Conservation (phyloP, 2,888 invertebrate genomes). For the Mylabris sibirica region DNA sequence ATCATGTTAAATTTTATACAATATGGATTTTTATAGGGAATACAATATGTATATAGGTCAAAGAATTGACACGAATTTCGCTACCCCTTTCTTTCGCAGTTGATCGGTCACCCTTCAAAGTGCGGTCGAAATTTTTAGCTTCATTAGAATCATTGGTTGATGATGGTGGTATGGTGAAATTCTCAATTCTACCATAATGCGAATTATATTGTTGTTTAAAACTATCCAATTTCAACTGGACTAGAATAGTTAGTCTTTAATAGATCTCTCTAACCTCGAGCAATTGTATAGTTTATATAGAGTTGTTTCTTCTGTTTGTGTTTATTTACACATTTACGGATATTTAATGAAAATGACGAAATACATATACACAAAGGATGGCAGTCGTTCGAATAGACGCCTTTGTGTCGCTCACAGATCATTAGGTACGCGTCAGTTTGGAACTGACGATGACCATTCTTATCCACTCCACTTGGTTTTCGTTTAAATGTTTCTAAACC, state of each 20-base stretch:
- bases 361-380: constrained; percentile 11
- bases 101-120: not conserved
- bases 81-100: constrained; percentile 5
- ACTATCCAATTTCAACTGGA: not conserved
- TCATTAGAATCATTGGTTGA: not conserved
- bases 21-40: not conserved
- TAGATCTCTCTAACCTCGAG: constrained; percentile 1
- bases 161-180: not conserved
- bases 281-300: constrained; percentile 8
- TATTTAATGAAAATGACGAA: constrained; percentile 11
- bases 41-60: not conserved
- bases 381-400: constrained; percentile 46
- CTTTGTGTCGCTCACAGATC: constrained; percentile 58
- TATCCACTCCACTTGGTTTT: constrained; percentile 53
- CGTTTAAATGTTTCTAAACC: constrained; percentile 20
- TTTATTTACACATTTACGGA: not conserved
- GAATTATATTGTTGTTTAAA: not conserved
- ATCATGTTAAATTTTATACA: too few species aligned
- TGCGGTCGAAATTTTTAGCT: not conserved
- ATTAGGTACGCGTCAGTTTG: constrained; percentile 57
- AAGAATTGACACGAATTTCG: not conserved
- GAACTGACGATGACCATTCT: constrained; percentile 59
- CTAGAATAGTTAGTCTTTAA: constrained; percentile 7
- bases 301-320: constrained; percentile 1
- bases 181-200: not conserved